These are phyloP conservation scores for Hippocampus guttulatus DNA, from an alignment of 2,113 vertebrate genomes.

Conservation along the genomic window DNA sequence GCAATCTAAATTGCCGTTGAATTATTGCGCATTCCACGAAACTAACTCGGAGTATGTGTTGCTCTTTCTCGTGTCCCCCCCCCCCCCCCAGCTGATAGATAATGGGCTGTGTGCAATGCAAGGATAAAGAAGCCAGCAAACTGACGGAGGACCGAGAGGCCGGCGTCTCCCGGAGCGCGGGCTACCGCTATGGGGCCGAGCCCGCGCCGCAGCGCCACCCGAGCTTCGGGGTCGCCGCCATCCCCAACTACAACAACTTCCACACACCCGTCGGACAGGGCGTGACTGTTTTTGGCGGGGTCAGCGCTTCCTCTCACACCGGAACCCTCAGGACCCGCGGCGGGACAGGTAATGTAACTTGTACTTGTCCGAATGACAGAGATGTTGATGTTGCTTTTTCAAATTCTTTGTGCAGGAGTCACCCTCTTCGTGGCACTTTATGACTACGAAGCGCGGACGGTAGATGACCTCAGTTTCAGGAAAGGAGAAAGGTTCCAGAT, in stretches of 20 bases:
- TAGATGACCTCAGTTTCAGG: slow-evolving; percentile 95
- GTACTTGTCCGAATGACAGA: background rate
- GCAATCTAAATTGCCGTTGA: no score
- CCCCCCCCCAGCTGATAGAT: slow-evolving; percentile 79
- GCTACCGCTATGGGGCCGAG: slow-evolving; percentile 89
- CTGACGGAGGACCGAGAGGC: slow-evolving; percentile 84
- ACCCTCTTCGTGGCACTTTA: slow-evolving; percentile 97
- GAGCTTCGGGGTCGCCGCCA: slow-evolving; percentile 84
- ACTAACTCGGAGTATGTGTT: background rate
- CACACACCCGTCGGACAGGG: slow-evolving; percentile 82
- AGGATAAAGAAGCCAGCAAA: slow-evolving; percentile 97
- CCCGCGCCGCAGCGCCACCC: slow-evolving; percentile 90
- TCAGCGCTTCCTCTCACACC: slow-evolving; percentile 86
- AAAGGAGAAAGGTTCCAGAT: slow-evolving; percentile 98
- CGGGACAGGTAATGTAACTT: slow-evolving; percentile 78
- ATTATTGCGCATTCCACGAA: background rate
- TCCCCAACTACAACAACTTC: slow-evolving; percentile 97
- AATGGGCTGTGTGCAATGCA: slow-evolving; percentile 99
- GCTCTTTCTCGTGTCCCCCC: slow-evolving; percentile 24
- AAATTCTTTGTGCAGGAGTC: slow-evolving; percentile 77
- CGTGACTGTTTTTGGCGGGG: slow-evolving; percentile 87
- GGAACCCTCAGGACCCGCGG: slow-evolving; percentile 87
- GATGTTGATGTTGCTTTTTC: background rate
- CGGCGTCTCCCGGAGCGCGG: slow-evolving; percentile 84
- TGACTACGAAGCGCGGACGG: slow-evolving; percentile 94